phyloP scores from a whole-genome alignment of 1,140 invertebrate species.

The Eciton burchellii region DNA sequence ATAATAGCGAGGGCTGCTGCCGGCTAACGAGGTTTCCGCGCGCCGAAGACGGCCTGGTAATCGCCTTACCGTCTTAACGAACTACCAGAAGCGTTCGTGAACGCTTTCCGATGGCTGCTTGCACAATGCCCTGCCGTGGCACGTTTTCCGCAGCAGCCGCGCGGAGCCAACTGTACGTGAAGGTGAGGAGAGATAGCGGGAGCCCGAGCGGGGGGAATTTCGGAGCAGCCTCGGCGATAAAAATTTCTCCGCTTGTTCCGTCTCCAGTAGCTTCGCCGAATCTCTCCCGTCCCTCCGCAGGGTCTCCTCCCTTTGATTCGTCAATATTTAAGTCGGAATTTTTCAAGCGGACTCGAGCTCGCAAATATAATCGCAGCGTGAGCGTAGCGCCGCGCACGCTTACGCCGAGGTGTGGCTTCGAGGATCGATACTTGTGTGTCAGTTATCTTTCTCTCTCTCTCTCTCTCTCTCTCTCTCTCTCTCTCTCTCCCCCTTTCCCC shows the following conservation, averaged over 20 bases:
- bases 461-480: slow-evolving; percentile 10
- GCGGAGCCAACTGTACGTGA: background rate
- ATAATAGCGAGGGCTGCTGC: slow-evolving; percentile 23
- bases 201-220: background rate
- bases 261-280: background rate
- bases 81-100: slow-evolving; percentile 15
- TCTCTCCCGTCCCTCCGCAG: background rate
- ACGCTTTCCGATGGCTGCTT: slow-evolving; percentile 13
- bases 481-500: slow-evolving; percentile 2
- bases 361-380: slow-evolving; percentile 52
- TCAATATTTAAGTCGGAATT: slow-evolving; percentile 27
- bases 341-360: background rate
- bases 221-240: background rate
- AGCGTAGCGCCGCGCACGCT: slow-evolving; percentile 32
- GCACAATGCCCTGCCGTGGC: background rate
- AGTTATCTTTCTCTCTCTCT: slow-evolving; percentile 32
- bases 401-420: slow-evolving; percentile 66
- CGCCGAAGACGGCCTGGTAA: slow-evolving; percentile 28
- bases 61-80: slow-evolving; percentile 29
- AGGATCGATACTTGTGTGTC: slow-evolving; percentile 64
- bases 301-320: background rate
- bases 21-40: slow-evolving; percentile 19
- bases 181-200: background rate
- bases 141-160: background rate
- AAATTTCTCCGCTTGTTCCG: background rate